Conservation (phyloP, 1,140 invertebrate species). For the Tetramorium parvispinum region DNA sequence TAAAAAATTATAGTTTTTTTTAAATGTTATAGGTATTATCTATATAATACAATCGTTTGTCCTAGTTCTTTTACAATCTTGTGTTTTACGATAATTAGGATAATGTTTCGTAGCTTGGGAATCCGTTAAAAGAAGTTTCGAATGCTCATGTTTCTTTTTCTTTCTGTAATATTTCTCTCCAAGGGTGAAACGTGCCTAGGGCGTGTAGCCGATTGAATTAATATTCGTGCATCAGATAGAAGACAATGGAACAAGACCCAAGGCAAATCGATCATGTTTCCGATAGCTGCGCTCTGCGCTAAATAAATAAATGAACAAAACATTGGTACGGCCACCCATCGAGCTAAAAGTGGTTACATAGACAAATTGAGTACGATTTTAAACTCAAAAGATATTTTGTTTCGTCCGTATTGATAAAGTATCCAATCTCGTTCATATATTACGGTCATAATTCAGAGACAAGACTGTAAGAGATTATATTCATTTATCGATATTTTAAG, state of each 20-base stretch:
- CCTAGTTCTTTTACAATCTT: neutral
- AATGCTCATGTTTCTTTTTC: neutral
- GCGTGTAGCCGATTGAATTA: conserved; percentile 58
- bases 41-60: conserved; percentile 1
- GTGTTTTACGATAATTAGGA: conserved; percentile 10
- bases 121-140: neutral
- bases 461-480: neutral
- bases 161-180: neutral
- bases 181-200: conserved; percentile 20
- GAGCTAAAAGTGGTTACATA: conserved; percentile 2
- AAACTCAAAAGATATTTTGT: neutral
- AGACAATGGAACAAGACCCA: conserved; percentile 54
- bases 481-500: neutral
- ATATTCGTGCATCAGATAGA: conserved; percentile 63
- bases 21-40: neutral
- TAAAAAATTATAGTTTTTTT: no score
- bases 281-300: conserved; percentile 32
- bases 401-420: conserved; percentile 8
- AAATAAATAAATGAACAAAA: conserved; percentile 59
- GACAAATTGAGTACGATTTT: conserved; percentile 37
- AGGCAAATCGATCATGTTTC: conserved; percentile 62
- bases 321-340: conserved; percentile 46
- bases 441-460: conserved; percentile 11
- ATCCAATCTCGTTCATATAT: conserved; percentile 4
- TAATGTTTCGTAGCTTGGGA: conserved; percentile 1